A percentile compares a stretch with the other conserved stretches of the same genome.
These are phyloP conservation scores for Aramus guarauna DNA, from an alignment of 2,113 vertebrate species.

Conservation along the genomic window DNA sequence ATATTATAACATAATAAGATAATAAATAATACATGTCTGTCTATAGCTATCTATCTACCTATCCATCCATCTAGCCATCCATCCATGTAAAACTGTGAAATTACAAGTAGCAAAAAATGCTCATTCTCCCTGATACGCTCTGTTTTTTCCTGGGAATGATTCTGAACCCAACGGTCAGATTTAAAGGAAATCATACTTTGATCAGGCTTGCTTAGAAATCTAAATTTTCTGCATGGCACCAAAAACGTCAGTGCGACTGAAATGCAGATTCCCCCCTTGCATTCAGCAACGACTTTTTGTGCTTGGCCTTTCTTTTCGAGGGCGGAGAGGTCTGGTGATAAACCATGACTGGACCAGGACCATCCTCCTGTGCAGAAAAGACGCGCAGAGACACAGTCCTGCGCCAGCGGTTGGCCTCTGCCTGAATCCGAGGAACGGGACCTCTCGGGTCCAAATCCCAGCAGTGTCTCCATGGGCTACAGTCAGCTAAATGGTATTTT, in stretches of 20 bases:
- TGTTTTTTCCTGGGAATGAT: neutral
- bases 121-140: neutral
- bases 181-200: neutral
- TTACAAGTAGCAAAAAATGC: neutral
- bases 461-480: neutral
- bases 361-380: neutral
- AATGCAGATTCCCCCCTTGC: neutral
- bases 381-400: accelerated
- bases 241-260: neutral
- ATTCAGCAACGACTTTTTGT: neutral
- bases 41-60: neutral
- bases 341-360: neutral
- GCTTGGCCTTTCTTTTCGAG: neutral
- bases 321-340: neutral
- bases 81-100: constrained; percentile 30
- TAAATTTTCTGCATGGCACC: neutral
- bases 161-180: neutral
- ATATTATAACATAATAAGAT: constrained; percentile 36
- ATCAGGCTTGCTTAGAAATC: neutral
- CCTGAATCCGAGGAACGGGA: accelerated
- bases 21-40: constrained; percentile 56
- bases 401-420: neutral
- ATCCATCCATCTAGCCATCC: constrained; percentile 26
- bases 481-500: neutral
- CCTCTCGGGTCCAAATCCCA: neutral